These are phyloP conservation scores for Diplolepis rosae DNA, from an alignment of 2,888 invertebrate species.

Conservation along the genomic window DNA sequence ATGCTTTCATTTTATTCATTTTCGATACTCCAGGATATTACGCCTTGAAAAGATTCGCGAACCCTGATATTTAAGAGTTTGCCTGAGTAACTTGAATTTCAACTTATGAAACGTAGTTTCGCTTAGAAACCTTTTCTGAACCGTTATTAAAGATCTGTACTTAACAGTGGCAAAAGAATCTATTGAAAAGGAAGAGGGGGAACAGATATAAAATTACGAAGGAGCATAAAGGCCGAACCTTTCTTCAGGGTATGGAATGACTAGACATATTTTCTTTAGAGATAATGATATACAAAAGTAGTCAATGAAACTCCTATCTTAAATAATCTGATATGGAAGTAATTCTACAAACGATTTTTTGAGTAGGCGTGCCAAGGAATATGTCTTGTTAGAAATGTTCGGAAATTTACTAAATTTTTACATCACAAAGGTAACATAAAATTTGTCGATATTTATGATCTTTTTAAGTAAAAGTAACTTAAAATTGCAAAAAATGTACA, in stretches of 20 bases:
- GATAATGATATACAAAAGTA: neutral
- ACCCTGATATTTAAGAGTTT: too few species aligned
- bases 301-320: neutral
- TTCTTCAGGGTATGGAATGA: neutral
- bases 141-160: neutral
- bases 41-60: too few species aligned
- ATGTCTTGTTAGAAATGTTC: too few species aligned
- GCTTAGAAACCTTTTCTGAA: neutral
- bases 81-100: neutral
- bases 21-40: too few species aligned
- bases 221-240: neutral
- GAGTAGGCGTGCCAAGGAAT: too few species aligned
- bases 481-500: too few species aligned
- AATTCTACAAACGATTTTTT: neutral
- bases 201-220: neutral
- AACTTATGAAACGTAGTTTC: neutral
- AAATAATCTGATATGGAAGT: slow-evolving; percentile 1
- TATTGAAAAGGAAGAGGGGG: neutral
- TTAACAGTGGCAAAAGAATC: neutral
- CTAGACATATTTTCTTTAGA: slow-evolving; percentile 3
- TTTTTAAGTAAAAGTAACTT: too few species aligned
- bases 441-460: too few species aligned
- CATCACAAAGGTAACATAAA: too few species aligned
- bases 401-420: too few species aligned
- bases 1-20: too few species aligned